These are phyloP conservation scores for Arbacia lixula DNA, from an alignment of 53 echinoderm and acorn worm species.

Conservation along the genomic window DNA sequence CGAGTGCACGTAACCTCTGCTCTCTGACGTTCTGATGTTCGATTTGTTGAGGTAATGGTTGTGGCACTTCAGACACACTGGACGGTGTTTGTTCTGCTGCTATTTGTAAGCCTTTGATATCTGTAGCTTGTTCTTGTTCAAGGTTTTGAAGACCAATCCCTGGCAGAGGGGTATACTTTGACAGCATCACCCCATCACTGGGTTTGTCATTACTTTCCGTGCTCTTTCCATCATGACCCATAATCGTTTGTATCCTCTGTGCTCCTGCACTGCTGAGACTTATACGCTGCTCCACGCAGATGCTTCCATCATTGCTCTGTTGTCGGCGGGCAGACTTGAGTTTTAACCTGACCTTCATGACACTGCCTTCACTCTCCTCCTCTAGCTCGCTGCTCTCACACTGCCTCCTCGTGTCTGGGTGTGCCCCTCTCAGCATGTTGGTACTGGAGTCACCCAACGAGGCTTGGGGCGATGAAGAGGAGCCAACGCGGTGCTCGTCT, in stretches of 20 bases:
- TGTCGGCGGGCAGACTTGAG: neutral
- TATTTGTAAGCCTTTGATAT: neutral
- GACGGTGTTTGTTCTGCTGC: neutral
- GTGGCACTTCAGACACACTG: too few species aligned
- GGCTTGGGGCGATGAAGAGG: neutral
- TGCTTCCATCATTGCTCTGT: too few species aligned
- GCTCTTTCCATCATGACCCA: too few species aligned
- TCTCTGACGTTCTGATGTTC: slow-evolving; percentile 4
- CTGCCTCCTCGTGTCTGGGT: neutral
- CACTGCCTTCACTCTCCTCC: slow-evolving; percentile 39
- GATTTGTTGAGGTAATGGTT: too few species aligned
- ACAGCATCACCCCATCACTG: neutral
- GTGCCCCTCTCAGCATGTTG: neutral
- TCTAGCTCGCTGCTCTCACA: slow-evolving; percentile 15
- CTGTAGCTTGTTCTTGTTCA: neutral
- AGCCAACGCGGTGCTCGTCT: neutral
- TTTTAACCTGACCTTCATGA: slow-evolving; percentile 43
- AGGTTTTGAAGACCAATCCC: slow-evolving; percentile 16
- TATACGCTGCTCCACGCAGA: too few species aligned
- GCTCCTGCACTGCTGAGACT: too few species aligned
- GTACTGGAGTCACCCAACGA: slow-evolving; percentile 1
- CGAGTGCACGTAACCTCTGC: slow-evolving; percentile 21
- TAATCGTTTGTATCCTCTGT: too few species aligned
- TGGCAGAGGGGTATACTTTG: slow-evolving; percentile 26
- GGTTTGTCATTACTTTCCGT: neutral